Percentiles rank a stretch among this genome's conserved stretches.
Evolutionary conservation across 2,113 vertebrate genomes (phyloP).

Genomic region (Symphodus melops): DNA sequence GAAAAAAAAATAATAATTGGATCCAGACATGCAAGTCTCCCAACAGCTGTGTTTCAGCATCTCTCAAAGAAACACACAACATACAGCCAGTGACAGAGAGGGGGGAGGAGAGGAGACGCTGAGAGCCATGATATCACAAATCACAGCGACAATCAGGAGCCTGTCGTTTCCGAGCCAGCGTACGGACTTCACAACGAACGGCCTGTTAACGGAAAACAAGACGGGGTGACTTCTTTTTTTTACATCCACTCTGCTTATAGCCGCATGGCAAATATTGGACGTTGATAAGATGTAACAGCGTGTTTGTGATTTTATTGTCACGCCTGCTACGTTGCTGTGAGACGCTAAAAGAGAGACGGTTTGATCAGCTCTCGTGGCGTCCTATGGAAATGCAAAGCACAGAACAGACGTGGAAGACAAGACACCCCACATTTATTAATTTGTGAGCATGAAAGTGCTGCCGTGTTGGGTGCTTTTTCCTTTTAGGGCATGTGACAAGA

Average conservation of each 20-base stretch:
- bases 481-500: conserved; percentile 13
- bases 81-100: background rate
- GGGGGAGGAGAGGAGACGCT: conserved; percentile 8
- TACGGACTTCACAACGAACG: conserved; percentile 29
- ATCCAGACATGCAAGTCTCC: conserved; percentile 15
- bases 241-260: conserved; percentile 1
- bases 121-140: conserved; percentile 42
- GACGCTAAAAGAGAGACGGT: background rate
- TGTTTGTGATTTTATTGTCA: conserved; percentile 13
- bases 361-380: conserved; percentile 10
- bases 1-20: conserved; percentile 4
- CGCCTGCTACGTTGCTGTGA: background rate
- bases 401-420: conserved; percentile 12
- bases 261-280: background rate
- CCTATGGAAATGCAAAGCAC: conserved; percentile 14
- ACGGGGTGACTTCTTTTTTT: conserved; percentile 6
- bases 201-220: conserved; percentile 32
- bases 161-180: background rate
- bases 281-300: conserved; percentile 23
- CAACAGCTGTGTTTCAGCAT: conserved; percentile 13
- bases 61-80: conserved; percentile 19
- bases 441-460: conserved; percentile 29
- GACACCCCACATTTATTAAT: conserved; percentile 2
- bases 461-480: background rate
- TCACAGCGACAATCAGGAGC: conserved; percentile 16